Evolutionary conservation across 2,113 vertebrate species (phyloP).

Genomic region (Pithys albifrons): DNA sequence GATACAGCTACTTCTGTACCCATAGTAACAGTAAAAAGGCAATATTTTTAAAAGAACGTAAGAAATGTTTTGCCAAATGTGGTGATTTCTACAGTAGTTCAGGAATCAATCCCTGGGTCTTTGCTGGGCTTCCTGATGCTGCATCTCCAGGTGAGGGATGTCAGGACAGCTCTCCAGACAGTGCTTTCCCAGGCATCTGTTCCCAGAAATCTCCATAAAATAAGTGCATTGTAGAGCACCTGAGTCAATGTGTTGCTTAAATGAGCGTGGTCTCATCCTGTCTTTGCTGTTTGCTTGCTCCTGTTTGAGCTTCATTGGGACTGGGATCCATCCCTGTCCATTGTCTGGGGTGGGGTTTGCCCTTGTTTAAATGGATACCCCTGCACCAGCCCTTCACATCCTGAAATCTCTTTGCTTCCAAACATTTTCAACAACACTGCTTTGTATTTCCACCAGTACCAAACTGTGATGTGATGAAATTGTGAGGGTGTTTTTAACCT

Average conservation of each 20-base stretch:
- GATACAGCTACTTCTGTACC: background rate
- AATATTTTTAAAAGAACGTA: background rate
- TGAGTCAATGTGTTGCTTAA: background rate
- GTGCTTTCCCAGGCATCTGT: background rate
- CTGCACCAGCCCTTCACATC: background rate
- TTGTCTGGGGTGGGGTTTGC: background rate
- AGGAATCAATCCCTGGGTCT: background rate
- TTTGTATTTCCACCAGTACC: background rate
- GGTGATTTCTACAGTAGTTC: background rate
- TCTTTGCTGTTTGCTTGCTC: background rate
- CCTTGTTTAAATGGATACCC: background rate
- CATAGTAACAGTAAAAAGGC: background rate
- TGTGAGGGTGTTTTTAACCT: background rate
- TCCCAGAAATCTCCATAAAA: background rate
- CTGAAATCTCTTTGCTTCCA: background rate
- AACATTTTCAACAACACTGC: background rate
- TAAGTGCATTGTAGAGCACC: background rate
- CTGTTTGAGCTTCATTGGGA: background rate
- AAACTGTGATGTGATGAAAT: background rate
- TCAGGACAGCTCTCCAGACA: background rate
- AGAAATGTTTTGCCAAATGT: background rate
- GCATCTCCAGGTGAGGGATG: background rate
- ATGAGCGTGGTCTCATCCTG: background rate
- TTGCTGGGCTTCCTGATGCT: background rate
- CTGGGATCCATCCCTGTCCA: background rate